Conservation (phyloP, 2,888 invertebrate species). For the Pammene aurita region DNA sequence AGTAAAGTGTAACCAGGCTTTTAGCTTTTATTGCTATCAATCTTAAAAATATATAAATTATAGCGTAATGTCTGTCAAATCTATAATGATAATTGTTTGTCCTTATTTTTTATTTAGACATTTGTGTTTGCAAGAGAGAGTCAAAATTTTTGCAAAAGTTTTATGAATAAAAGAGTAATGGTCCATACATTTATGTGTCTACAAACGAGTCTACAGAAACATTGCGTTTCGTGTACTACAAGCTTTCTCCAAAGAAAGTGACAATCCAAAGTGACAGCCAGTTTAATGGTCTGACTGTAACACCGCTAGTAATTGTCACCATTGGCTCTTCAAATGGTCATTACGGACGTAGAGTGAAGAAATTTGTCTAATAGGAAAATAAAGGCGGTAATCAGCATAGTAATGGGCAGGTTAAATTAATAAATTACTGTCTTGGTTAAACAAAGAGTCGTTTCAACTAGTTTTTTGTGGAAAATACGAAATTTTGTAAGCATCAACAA, state of each 20-base stretch:
- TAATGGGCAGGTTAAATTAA: neutral
- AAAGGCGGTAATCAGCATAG: neutral
- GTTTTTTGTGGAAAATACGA: neutral
- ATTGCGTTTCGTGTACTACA: conserved; percentile 17
- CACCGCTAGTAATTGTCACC: conserved; percentile 5
- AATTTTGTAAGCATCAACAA: too few relatives aligned
- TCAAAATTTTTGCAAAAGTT: too few relatives aligned
- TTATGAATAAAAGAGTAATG: too few relatives aligned
- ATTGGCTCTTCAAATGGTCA: neutral
- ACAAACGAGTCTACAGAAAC: conserved; percentile 18
- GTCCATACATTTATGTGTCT: conserved; percentile 1
- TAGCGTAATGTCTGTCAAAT: too few relatives aligned
- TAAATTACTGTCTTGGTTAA: neutral
- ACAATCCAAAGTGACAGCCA: conserved; percentile 26
- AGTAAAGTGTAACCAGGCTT: too few relatives aligned
- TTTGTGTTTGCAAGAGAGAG: too few relatives aligned
- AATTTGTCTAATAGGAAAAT: neutral
- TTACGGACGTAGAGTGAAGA: neutral
- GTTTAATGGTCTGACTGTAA: conserved; percentile 17
- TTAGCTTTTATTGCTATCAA: too few relatives aligned
- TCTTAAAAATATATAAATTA: too few relatives aligned
- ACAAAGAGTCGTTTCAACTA: neutral
- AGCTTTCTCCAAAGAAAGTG: conserved; percentile 39
- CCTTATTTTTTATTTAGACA: too few relatives aligned
- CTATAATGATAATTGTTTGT: too few relatives aligned